phyloP scores from a whole-genome alignment of 2,888 invertebrate genomes.

The Polydesmus complanatus region DNA sequence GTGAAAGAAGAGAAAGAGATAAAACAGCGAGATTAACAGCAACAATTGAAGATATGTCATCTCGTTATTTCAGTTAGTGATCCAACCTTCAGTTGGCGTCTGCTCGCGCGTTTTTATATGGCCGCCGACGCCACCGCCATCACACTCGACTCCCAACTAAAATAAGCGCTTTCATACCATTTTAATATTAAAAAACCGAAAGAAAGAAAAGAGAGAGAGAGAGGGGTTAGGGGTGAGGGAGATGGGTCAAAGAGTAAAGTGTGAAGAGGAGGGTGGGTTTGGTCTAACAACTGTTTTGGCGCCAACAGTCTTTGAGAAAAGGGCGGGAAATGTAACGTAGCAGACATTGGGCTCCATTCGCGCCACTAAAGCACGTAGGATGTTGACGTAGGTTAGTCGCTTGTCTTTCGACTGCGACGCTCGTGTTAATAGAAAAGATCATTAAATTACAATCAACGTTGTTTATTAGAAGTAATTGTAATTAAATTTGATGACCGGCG shows the following conservation, averaged over 20 bases:
- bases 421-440: too few species aligned
- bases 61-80: neutral
- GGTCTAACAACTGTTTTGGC: neutral
- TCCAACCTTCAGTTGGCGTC: neutral
- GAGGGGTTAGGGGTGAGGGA: neutral
- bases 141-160: too few species aligned
- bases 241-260: neutral
- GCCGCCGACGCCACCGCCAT: neutral
- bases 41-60: neutral
- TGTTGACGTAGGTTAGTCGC: too few species aligned
- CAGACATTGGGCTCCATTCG: too few species aligned
- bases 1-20: neutral
- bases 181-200: neutral
- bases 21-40: neutral
- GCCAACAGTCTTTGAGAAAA: neutral
- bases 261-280: neutral
- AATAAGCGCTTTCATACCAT: neutral
- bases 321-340: neutral
- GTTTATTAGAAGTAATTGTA: too few species aligned
- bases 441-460: too few species aligned
- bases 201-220: neutral
- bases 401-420: too few species aligned
- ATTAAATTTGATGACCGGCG: too few species aligned
- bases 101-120: neutral
- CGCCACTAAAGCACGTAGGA: too few species aligned